Evolutionary conservation across 2,888 invertebrate genomes (phyloP), one percentile per base, ranked within the genome.

Genomic region (Tolmerus cingulatus): DNA sequence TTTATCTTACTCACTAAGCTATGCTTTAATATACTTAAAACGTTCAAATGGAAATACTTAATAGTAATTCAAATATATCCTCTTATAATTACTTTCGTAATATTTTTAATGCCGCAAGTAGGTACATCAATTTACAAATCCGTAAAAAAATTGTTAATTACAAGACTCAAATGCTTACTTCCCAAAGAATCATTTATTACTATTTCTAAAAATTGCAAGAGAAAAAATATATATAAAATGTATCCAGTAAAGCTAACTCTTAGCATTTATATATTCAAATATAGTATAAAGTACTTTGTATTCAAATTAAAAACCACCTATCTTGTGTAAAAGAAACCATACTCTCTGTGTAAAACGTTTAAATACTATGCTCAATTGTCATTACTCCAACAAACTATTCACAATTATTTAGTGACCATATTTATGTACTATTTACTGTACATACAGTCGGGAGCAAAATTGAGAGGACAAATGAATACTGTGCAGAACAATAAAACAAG

Each of bases 291-390:
- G 19, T 43, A 23, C 23, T 46, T 78, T 78, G n/a, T 78, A 78
- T 78, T 23, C 66, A 66, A 43, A 78, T 27, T 23, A 40, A 27
- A 27, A 79, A 79, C 37, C 1, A 5, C 23, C 79, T 27, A n/a
- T 79, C 23, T 79, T 79, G 79, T 79, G 79, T 79, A 30, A 79
- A 79, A 79, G 27, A 66, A 66, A 66, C 66, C 66, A 2, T n/a
- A 79, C 27, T 51, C 30, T 23, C 37, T 30, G 27, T 46, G 19
- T 79, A 51, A 27, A n/a, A 4, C 51, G 51, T 51, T 51, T 51
- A 27, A 46, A 8, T 55, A 30, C 5, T 79, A 79, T 23, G 51
- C 23, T 43, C 1, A 46, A 27, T 27, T 51, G 51, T 34, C 34
- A 34, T 79, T 79, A 79, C 30, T 78, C 66, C 27, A 66, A 57